These are phyloP conservation scores for Echinometra lucunter DNA, from an alignment of 53 echinoderm and acorn worm species.

Conservation along the genomic window DNA sequence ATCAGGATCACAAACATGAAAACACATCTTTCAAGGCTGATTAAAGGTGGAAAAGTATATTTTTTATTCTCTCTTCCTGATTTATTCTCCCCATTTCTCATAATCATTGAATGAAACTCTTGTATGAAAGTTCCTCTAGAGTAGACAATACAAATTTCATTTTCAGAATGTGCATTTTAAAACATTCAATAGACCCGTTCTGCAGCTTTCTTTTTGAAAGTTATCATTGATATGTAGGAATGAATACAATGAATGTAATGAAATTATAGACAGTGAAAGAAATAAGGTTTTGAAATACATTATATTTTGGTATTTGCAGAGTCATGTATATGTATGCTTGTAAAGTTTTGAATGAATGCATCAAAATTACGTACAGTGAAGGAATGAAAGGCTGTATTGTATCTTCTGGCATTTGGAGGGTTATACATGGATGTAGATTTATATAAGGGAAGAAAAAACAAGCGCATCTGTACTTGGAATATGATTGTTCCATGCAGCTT, in stretches of 20 bases:
- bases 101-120: neutral
- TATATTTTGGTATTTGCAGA: no score
- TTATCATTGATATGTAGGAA: neutral
- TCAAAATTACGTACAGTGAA: no score
- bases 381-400: no score
- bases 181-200: neutral
- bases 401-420: no score
- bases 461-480: no score
- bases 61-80: neutral
- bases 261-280: neutral
- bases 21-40: slow-evolving; percentile 35
- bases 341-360: no score
- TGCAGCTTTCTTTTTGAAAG: neutral
- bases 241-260: neutral
- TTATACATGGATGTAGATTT: no score
- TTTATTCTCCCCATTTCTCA: neutral
- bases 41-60: neutral
- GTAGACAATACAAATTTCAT: neutral
- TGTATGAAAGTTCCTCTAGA: neutral
- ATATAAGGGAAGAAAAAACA: no score
- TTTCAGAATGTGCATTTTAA: neutral
- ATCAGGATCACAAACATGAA: slow-evolving; percentile 23
- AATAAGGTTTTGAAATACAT: no score
- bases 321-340: no score
- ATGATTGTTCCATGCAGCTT: no score